These are phyloP conservation scores for Streptopelia turtur DNA, from an alignment of 2,797 vertebrate species.

Conservation along the genomic window DNA sequence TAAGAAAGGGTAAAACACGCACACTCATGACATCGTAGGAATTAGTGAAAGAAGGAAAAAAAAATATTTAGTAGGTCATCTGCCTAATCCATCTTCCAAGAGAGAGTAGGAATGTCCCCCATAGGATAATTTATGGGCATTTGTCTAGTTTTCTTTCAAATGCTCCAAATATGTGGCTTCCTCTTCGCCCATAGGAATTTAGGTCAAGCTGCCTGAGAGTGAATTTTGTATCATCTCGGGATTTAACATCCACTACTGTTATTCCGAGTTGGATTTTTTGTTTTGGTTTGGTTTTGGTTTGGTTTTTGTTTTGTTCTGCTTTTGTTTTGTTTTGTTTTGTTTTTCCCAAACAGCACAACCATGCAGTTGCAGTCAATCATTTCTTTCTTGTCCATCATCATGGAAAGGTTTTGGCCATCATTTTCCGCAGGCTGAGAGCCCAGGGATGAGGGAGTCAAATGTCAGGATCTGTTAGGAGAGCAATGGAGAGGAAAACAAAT, in stretches of 20 bases:
- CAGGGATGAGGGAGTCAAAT: neutral
- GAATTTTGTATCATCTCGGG: neutral
- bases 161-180: conserved; percentile 46
- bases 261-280: neutral
- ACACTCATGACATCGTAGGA: conserved; percentile 10
- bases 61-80: conserved; percentile 55
- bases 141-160: conserved; percentile 49
- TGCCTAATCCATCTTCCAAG: conserved; percentile 49
- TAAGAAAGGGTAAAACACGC: conserved; percentile 30
- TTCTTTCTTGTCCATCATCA: neutral
- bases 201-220: conserved; percentile 46
- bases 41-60: conserved; percentile 33
- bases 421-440: neutral
- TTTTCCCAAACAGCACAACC: neutral
- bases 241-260: conserved; percentile 13
- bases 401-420: neutral
- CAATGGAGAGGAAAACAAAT: neutral
- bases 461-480: neutral
- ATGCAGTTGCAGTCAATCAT: neutral
- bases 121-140: conserved; percentile 39
- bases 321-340: too few species aligned
- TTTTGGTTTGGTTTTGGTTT: too few species aligned
- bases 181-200: conserved; percentile 44
- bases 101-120: conserved; percentile 16
- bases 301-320: too few species aligned